Evolutionary conservation across 2,797 vertebrate species (phyloP), one percentile per base, ranked within the genome.

Genomic region (Meriones psammophilus): DNA sequence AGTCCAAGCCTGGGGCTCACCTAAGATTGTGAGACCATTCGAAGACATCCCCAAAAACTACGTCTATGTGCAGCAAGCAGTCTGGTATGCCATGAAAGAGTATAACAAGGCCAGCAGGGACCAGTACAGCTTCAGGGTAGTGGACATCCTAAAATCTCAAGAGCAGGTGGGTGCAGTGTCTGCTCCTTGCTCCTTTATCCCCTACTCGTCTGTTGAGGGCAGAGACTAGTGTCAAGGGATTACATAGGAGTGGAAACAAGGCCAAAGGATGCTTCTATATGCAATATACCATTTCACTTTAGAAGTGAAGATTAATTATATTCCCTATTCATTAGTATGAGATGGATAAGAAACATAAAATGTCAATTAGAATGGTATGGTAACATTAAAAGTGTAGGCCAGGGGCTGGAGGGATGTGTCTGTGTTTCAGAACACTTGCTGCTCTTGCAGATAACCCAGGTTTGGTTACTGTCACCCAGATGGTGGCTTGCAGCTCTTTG

Each of bases 41-140:
- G 74, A 96, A 83, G 94, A 97, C 28, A 93, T 97, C 66, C 42
- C 96, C 0, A 0, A 83, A 18, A 64, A 6, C n/a, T 97, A 97
- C 0, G 94, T 98, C 17, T 98, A 97, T 0, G 96, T 97, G 81
- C 92, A 96, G 60, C 97, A 97, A 84, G 97, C 97, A 0, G 64
- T 98, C 36, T 97, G 96, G 97, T 89, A 94, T 0, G 92, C 97
- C 79, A 97, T 97, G 97, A 96, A 97, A 66, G 88, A 96, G 5
- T 97, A 92, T 39, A 98, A 97, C 78, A 76, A 89, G 88, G 90
- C 79, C 73, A 97, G 84, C 68, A 39, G 39, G 0, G 97, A 97
- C 46, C 33, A 7, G 3, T 97, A 96, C 66, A 60, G 3, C 74
- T 98, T 95, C 83, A 96, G 73, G 42, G 95, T 80, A 8, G 2